These are phyloP conservation scores for Malurus alboscapulatus DNA, from an alignment of 2,113 vertebrate species.

Conservation along the genomic window DNA sequence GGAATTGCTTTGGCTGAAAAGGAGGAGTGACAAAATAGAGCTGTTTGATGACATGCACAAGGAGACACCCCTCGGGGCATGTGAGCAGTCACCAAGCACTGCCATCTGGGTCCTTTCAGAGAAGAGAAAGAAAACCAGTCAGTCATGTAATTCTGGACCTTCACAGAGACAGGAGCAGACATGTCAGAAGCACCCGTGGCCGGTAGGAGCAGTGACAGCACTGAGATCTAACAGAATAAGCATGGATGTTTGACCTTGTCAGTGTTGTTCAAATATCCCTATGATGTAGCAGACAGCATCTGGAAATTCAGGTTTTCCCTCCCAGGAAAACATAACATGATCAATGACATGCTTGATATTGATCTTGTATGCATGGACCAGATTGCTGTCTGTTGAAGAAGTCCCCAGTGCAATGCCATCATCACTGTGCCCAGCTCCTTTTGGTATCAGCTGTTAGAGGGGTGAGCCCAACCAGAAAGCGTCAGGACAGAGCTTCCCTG, in stretches of 20 bases:
- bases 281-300: not conserved
- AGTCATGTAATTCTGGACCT: not conserved
- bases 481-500: not conserved
- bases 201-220: not conserved
- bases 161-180: not conserved
- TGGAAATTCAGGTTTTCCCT: constrained; percentile 17
- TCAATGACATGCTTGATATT: not conserved
- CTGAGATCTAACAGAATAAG: not conserved
- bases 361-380: not conserved
- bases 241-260: not conserved
- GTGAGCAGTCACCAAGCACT: not conserved
- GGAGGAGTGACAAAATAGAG: not conserved
- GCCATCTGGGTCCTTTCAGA: not conserved
- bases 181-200: not conserved
- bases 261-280: not conserved
- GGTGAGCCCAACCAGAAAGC: not conserved
- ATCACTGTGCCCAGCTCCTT: not conserved
- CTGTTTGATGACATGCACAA: not conserved
- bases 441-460: not conserved
- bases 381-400: not conserved
- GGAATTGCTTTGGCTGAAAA: not conserved
- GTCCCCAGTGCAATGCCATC: not conserved
- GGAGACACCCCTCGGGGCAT: not conserved
- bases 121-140: not conserved
- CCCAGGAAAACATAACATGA: not conserved